phyloP scores from a whole-genome alignment of 2,113 vertebrate species.

The Oreochromis aureus region DNA sequence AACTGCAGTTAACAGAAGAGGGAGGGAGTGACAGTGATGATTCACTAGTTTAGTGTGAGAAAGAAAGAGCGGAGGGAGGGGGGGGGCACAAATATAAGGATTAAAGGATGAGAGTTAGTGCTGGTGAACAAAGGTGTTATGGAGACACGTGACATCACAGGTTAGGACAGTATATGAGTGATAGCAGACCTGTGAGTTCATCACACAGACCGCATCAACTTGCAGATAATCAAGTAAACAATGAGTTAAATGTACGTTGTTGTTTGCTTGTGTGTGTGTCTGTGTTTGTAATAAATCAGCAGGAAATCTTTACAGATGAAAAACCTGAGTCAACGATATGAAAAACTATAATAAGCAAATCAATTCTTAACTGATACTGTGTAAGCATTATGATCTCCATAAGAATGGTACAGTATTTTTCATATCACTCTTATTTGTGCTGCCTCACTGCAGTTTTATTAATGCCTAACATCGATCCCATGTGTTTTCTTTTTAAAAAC shows the following conservation, averaged over 20 bases:
- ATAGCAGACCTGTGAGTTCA: not conserved
- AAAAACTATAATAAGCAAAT: not conserved
- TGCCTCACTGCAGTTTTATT: not conserved
- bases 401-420: not conserved
- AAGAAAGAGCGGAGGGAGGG: not conserved
- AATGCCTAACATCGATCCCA: not conserved
- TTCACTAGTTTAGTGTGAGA: conserved; percentile 40
- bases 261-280: not conserved
- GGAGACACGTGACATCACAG: not conserved
- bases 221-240: not conserved
- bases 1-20: conserved; percentile 25
- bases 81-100: not conserved
- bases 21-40: conserved; percentile 39
- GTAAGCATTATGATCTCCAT: not conserved
- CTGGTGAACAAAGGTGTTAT: not conserved
- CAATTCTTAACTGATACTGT: not conserved
- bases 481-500: not conserved
- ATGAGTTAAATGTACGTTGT: not conserved
- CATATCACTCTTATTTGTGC: not conserved
- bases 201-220: not conserved
- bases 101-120: not conserved
- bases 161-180: not conserved
- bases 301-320: not conserved
- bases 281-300: not conserved
- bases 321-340: not conserved